Percentiles rank a stretch among this genome's conserved stretches.
phyloP scores from a whole-genome alignment of 2,113 vertebrate genomes.

The Charadrius vociferus region DNA sequence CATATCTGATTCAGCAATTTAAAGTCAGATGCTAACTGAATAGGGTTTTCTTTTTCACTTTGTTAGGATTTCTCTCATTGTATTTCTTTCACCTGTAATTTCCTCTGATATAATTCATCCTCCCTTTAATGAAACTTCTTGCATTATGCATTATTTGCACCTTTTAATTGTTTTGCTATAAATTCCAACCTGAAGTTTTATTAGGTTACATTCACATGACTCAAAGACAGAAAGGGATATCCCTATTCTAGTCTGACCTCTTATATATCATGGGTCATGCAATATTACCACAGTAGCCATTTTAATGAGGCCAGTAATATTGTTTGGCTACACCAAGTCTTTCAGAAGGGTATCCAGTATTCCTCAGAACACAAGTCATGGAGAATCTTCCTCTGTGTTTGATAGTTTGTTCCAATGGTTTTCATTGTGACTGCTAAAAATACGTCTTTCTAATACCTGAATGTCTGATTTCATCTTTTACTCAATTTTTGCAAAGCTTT shows the following conservation, averaged over 20 bases:
- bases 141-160: neutral
- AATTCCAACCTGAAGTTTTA: neutral
- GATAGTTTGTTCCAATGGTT: neutral
- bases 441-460: neutral
- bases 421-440: neutral
- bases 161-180: neutral
- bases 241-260: neutral
- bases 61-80: neutral
- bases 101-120: neutral
- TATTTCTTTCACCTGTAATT: neutral
- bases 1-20: neutral
- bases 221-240: neutral
- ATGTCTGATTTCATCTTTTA: neutral
- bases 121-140: neutral
- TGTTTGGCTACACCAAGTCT: neutral
- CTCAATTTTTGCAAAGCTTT: neutral
- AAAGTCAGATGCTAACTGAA: neutral
- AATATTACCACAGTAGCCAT: neutral
- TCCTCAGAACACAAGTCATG: neutral
- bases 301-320: neutral
- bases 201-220: neutral
- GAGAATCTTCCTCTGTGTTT: neutral
- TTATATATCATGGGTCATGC: neutral
- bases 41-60: neutral
- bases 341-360: neutral